Percentiles rank a stretch among this genome's conserved stretches.
These are phyloP conservation scores for Siniperca chuatsi DNA, from an alignment of 2,113 vertebrate species.

Conservation along the genomic window DNA sequence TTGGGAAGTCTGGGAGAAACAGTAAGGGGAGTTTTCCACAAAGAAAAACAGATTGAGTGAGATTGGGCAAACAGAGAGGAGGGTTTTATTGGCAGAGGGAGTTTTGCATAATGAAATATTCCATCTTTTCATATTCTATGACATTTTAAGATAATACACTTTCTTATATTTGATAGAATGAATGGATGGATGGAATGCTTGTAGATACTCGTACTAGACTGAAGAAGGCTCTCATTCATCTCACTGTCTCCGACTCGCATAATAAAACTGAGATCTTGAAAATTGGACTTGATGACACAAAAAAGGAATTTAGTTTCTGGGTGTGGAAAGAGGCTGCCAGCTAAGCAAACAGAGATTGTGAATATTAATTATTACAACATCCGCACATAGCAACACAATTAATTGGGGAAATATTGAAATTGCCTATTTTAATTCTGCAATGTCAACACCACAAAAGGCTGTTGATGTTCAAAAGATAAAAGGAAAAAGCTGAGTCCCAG, in stretches of 20 bases:
- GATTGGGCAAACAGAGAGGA: slow-evolving; percentile 45
- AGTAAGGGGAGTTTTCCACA: slow-evolving; percentile 49
- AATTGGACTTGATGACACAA: slow-evolving; percentile 44
- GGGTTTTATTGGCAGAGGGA: slow-evolving; percentile 35
- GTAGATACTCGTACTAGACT: slow-evolving; percentile 17
- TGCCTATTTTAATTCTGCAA: slow-evolving; percentile 34
- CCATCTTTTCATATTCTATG: slow-evolving; percentile 29
- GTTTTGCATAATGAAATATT: slow-evolving; percentile 53
- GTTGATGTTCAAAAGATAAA: slow-evolving; percentile 27
- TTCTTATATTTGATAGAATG: slow-evolving; percentile 27
- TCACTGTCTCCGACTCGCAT: slow-evolving; percentile 1
- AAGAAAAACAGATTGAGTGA: slow-evolving; percentile 44
- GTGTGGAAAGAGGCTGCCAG: slow-evolving; percentile 40
- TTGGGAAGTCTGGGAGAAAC: slow-evolving; percentile 66
- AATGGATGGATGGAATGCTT: slow-evolving; percentile 21
- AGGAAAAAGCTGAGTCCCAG: background rate
- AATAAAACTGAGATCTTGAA: slow-evolving; percentile 51
- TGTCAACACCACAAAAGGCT: slow-evolving; percentile 48
- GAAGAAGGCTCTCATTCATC: slow-evolving; percentile 23
- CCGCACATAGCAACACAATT: slow-evolving; percentile 23
- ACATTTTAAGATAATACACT: slow-evolving; percentile 37
- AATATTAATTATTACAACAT: slow-evolving; percentile 47
- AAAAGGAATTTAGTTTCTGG: slow-evolving; percentile 34
- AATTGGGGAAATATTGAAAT: slow-evolving; percentile 58
- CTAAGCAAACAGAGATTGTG: slow-evolving; percentile 52